Conservation (phyloP, 37 sponge, comb jelly and placozoan genomes). For the Spongilla lacustris region DNA sequence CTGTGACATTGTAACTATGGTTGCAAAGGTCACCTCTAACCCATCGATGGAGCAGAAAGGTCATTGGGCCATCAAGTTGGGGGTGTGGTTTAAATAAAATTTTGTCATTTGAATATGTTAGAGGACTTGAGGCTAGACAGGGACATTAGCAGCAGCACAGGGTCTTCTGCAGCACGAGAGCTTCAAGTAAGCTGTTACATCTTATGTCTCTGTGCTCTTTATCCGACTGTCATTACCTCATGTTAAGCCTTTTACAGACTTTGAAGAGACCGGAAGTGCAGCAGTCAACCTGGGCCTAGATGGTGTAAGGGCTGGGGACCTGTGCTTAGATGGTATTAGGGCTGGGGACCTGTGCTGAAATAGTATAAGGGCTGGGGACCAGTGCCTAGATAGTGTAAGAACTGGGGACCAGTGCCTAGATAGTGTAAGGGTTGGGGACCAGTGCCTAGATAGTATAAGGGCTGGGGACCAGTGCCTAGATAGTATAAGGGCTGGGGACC, state of each 20-base stretch:
- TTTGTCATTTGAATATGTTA: neutral
- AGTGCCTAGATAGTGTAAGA: no score
- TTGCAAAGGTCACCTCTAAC: conserved; percentile 10
- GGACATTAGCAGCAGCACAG: conserved; percentile 54
- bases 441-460: no score
- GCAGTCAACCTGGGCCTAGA: neutral
- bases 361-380: no score
- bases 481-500: no score
- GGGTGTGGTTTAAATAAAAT: neutral
- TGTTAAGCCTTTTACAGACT: conserved; percentile 29
- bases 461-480: no score
- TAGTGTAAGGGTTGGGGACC: no score
- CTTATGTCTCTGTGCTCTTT: neutral
- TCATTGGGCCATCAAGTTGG: neutral
- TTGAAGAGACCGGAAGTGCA: neutral
- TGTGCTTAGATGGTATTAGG: no score
- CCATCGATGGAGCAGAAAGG: neutral
- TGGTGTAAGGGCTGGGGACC: neutral
- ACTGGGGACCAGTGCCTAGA: no score
- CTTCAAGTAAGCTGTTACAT: conserved; percentile 23
- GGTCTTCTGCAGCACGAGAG: neutral
- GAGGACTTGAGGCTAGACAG: conserved; percentile 66
- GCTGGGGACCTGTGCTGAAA: no score
- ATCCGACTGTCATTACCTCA: neutral
- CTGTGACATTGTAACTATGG: conserved; percentile 21